Conservation (phyloP, 2,888 invertebrate genomes). For the Zhuqinia jingwanae region DNA sequence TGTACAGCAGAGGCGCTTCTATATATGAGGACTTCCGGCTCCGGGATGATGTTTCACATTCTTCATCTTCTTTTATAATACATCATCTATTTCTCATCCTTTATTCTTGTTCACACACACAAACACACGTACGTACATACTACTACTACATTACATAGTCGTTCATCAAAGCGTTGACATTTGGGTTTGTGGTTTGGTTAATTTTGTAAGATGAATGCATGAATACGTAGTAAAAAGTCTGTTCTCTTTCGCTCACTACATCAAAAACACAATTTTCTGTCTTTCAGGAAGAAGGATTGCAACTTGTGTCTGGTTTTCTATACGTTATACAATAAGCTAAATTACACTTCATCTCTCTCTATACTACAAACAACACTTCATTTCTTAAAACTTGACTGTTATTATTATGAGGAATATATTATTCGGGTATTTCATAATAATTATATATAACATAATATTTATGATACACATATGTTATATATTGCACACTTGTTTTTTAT, state of each 20-base stretch:
- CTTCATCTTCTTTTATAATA: neutral
- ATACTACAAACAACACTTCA: neutral
- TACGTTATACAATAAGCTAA: neutral
- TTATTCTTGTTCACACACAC: neutral
- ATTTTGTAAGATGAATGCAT: conserved; percentile 10
- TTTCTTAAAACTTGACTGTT: neutral
- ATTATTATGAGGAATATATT: neutral
- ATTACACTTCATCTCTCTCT: neutral
- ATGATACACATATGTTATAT: too few relatives aligned
- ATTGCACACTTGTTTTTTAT: neutral
- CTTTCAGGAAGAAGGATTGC: conserved; percentile 25
- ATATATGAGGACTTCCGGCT: conserved; percentile 21
- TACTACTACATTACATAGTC: too few relatives aligned
- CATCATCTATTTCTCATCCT: conserved; percentile 15
- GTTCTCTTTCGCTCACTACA: neutral
- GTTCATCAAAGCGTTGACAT: conserved; percentile 30
- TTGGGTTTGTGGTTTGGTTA: conserved; percentile 38
- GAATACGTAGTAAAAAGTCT: neutral
- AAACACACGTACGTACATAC: neutral
- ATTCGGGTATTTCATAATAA: too few relatives aligned
- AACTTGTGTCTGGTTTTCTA: neutral
- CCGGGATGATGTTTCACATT: conserved; percentile 9
- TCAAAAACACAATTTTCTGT: neutral
- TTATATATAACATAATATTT: too few relatives aligned
- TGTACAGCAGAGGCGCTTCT: neutral